Conservation (phyloP, 2,797 vertebrate species). For the Labroides dimidiatus region DNA sequence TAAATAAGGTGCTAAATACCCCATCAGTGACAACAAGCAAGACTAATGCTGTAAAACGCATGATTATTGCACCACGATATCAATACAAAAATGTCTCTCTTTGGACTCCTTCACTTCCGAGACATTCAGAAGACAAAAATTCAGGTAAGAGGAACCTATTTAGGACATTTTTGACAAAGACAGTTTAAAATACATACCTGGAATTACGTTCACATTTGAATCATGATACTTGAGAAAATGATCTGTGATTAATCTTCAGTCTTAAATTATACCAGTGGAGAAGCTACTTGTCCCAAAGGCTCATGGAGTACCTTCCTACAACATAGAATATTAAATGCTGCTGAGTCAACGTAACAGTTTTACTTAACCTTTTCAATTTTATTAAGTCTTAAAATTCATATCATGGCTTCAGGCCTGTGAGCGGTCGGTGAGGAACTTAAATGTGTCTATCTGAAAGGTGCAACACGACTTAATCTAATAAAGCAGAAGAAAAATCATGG, state of each 20-base stretch:
- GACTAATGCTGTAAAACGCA: not conserved
- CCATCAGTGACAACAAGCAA: not conserved
- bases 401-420: slow-evolving; percentile 30
- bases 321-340: slow-evolving; percentile 41
- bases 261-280: slow-evolving; percentile 2
- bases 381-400: slow-evolving; percentile 56
- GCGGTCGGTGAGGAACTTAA: not conserved
- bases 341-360: slow-evolving; percentile 52
- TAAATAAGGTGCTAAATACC: not conserved
- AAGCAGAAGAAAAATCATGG: not conserved
- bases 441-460: slow-evolving; percentile 18
- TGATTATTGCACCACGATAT: not conserved
- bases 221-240: not conserved
- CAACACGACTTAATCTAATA: not conserved
- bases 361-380: slow-evolving; percentile 59
- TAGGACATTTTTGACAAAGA: not conserved
- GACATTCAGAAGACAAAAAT: not conserved
- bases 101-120: not conserved
- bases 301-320: slow-evolving; percentile 13
- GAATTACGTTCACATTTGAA: not conserved
- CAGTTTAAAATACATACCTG: not conserved
- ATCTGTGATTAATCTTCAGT: not conserved
- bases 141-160: slow-evolving; percentile 12
- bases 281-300: slow-evolving; percentile 20
- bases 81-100: not conserved